These are phyloP conservation scores for Noturus placidus DNA, from an alignment of 2,113 vertebrate genomes.

Conservation along the genomic window DNA sequence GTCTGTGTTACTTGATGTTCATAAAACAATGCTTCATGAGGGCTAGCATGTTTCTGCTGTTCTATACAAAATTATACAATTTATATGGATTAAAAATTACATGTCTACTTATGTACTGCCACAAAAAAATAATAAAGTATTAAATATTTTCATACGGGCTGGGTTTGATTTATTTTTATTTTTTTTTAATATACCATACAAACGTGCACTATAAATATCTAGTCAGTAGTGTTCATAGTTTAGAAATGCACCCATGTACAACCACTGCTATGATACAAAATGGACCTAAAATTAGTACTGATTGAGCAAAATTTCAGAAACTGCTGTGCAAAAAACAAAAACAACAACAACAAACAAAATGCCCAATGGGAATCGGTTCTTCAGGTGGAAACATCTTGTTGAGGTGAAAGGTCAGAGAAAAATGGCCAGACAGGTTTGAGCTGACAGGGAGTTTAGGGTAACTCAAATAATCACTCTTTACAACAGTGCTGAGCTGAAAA, in stretches of 20 bases:
- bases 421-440: background rate
- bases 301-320: background rate
- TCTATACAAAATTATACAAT: conserved; percentile 69
- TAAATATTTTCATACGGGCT: conserved; percentile 70
- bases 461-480: background rate
- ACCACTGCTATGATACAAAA: background rate
- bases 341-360: background rate
- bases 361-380: background rate
- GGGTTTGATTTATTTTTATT: background rate
- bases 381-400: background rate
- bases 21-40: conserved; percentile 74
- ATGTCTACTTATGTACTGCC: conserved; percentile 74
- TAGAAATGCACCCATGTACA: background rate
- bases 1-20: conserved; percentile 73
- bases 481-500: background rate
- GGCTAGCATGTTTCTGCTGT: conserved; percentile 79
- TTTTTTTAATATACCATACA: no score
- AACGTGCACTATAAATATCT: background rate
- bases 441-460: background rate
- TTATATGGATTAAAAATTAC: conserved; percentile 70
- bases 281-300: background rate
- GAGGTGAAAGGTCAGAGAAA: background rate
- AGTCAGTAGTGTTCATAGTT: background rate
- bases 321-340: no score
- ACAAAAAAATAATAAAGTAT: conserved; percentile 69